Evolutionary conservation across 2,797 vertebrate genomes (phyloP), one percentile per base, ranked within the genome.

Genomic region (Hydrolagus colliei): DNA sequence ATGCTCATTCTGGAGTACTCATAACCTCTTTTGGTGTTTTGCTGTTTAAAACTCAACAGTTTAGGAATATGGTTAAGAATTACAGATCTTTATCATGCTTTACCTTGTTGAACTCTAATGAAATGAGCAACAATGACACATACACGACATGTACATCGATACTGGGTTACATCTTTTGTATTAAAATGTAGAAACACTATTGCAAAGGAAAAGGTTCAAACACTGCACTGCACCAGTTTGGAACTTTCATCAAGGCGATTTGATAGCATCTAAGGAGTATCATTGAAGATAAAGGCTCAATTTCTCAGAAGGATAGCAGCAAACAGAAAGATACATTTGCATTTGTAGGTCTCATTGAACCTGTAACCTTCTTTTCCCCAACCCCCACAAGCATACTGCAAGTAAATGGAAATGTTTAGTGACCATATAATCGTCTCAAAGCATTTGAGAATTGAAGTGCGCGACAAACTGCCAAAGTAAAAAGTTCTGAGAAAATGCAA

Each of bases 261-360:
- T 82, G 63, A 82, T 68, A 82, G 41, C 63, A 82, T 82, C 78
- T 41, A 2, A 82, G 16, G 12, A 80, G 78, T 18, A 10, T 32
- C 27, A 32, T 22, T 32, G 13, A 0, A 67, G 13, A 16, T 32
- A 35, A 18, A 67, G 67, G 78, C 22, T 20, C 65, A 14, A 35
- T 27, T 52, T 18, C 14, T 12, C 27, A 67, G 27, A 82, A 68
- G 78, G 62, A 80, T 65, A 32, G 9, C 2, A 20, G 22, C 27
- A 35, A 35, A 63, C 63, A 82, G 18, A 11, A 3, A 52, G 41
- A 3, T 52, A 52, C 2, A 6, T 52, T 52, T 52, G 41, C 41
- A 52, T 52, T 52, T 52, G 41, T 52, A 52, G 41, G 41, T 52
- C 41, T 52, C 41, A 52, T 52, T 52, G 3, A 52, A 52, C 41